phyloP scores from a whole-genome alignment of 2,797 vertebrate species.

The Sphenopsis melanotis region DNA sequence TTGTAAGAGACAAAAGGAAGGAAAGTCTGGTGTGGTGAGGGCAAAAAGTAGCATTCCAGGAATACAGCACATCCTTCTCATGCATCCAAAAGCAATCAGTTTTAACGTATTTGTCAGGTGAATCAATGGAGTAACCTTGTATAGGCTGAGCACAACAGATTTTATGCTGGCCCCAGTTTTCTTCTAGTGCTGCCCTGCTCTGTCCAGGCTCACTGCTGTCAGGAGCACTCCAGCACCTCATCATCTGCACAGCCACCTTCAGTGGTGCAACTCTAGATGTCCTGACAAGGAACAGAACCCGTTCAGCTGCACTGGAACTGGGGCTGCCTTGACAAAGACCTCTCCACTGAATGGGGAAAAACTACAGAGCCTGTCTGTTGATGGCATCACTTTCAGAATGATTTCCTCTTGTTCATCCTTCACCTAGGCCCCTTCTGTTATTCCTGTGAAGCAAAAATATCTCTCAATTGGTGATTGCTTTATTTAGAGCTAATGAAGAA shows the following conservation, averaged over 20 bases:
- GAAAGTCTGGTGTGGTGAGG: background rate
- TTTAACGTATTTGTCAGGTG: background rate
- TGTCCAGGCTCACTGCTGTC: background rate
- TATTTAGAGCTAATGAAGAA: background rate
- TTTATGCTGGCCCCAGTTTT: background rate
- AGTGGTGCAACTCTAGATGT: background rate
- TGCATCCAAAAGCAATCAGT: background rate
- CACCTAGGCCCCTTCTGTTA: background rate
- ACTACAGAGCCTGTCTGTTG: background rate
- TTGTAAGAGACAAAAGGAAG: background rate
- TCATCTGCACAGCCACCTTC: fast-evolving
- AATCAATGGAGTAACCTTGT: background rate
- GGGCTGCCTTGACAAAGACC: background rate
- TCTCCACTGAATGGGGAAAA: background rate
- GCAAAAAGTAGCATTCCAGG: background rate
- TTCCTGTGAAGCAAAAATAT: background rate
- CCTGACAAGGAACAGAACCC: too few relatives aligned
- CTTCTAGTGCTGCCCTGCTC: background rate
- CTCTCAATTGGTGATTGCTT: background rate
- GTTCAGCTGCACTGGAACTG: background rate
- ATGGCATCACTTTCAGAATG: background rate
- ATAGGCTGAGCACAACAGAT: background rate
- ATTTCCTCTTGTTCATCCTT: background rate
- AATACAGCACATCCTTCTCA: background rate
- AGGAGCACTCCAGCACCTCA: background rate